Evolutionary conservation across 2,888 invertebrate genomes (phyloP).

Genomic region (Mimas tiliae): DNA sequence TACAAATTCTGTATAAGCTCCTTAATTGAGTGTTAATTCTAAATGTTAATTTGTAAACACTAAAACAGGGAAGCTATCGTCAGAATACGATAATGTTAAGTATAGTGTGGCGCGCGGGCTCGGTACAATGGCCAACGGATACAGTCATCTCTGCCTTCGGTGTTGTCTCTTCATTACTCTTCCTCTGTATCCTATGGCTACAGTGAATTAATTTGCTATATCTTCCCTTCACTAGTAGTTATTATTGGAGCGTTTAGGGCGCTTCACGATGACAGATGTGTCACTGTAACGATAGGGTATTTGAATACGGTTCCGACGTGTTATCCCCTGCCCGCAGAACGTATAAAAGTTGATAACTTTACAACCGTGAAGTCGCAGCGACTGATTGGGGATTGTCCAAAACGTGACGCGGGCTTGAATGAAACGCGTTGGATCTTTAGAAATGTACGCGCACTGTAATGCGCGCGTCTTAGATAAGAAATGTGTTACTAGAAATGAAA

Average conservation of each 20-base stretch:
- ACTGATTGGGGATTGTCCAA: constrained; percentile 21
- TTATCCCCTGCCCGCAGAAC: neutral
- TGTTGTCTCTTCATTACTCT: constrained; percentile 78
- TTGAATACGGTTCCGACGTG: constrained; percentile 46
- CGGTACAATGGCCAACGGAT: constrained; percentile 55
- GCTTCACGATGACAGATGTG: constrained; percentile 39
- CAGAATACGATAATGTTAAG: constrained; percentile 55
- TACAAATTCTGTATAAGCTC: constrained; percentile 90
- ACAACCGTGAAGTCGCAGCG: neutral
- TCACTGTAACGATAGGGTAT: constrained; percentile 81
- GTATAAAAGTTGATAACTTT: constrained; percentile 20
- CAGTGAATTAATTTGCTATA: constrained; percentile 75
- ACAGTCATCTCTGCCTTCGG: constrained; percentile 64
- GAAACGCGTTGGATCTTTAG: constrained; percentile 24
- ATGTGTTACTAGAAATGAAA: constrained; percentile 79
- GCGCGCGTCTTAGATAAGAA: constrained; percentile 78
- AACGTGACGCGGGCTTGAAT: constrained; percentile 3
- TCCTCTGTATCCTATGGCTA: constrained; percentile 76
- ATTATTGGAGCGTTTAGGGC: constrained; percentile 26
- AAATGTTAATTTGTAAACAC: constrained; percentile 74
- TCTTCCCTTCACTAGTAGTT: constrained; percentile 59
- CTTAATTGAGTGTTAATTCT: constrained; percentile 79
- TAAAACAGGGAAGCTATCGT: constrained; percentile 72
- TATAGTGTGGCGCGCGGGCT: constrained; percentile 64
- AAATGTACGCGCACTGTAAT: constrained; percentile 62